These are phyloP conservation scores for Malurus melanocephalus DNA, from an alignment of 2,113 vertebrate species.

Conservation along the genomic window DNA sequence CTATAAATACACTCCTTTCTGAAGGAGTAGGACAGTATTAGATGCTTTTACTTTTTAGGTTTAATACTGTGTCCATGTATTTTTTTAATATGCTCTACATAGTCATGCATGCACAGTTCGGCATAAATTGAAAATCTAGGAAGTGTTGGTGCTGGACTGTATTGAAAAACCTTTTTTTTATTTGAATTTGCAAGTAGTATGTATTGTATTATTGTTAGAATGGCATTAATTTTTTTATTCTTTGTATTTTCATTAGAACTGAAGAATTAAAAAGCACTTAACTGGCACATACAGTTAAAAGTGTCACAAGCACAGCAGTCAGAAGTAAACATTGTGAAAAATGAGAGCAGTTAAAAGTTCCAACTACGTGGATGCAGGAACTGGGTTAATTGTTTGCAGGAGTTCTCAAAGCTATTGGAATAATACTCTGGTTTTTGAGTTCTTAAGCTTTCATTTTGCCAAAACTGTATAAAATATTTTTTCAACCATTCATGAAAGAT, in stretches of 20 bases:
- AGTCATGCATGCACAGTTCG: accelerated
- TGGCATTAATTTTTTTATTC: background rate
- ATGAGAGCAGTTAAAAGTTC: slow-evolving; percentile 40
- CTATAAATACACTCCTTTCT: background rate
- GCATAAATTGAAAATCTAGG: background rate
- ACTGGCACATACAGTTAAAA: background rate
- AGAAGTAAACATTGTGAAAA: slow-evolving; percentile 1
- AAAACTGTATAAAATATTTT: background rate
- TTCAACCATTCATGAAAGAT: slow-evolving; percentile 1
- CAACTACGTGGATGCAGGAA: slow-evolving; percentile 32
- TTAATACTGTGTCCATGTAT: background rate
- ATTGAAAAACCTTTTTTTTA: background rate
- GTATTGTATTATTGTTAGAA: background rate
- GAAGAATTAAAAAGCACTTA: background rate
- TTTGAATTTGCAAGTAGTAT: background rate
- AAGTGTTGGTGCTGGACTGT: background rate
- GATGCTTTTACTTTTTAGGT: background rate
- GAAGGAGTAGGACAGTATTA: background rate
- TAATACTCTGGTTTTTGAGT: slow-evolving; percentile 16
- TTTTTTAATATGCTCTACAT: background rate
- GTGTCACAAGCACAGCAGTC: background rate
- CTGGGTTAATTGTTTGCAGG: slow-evolving; percentile 61
- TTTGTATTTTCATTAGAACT: background rate
- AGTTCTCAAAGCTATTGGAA: slow-evolving; percentile 36
- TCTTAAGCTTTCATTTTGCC: background rate